Evolutionary conservation across 2,113 vertebrate species (phyloP), one percentile per base, ranked within the genome.

Genomic region (Cavia aperea): DNA sequence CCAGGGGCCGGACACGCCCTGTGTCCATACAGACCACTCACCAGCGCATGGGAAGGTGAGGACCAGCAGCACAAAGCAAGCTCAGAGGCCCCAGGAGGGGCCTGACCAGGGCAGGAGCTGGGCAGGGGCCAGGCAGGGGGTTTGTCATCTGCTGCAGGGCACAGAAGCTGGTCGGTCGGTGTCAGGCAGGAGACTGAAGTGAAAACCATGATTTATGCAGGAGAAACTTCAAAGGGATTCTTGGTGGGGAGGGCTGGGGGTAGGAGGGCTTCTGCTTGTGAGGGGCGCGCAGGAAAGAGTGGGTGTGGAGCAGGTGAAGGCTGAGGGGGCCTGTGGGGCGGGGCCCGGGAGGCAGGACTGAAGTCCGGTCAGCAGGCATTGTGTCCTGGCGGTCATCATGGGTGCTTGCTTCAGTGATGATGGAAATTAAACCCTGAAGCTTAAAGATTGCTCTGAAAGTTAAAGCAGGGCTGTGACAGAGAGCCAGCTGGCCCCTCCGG

Each of bases 241-340:
- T 3, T 4, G 26, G 18, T 46, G 62, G 82, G 46, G 5, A 11
- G 29, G 43, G 54, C 82, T 65, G 19, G 51, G 70, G 19, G n/a
- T 36, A n/a, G 33, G 4, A 54, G 43, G 62, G 31, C 18, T 49
- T 43, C 63, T 66, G 5, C 7, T 2, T 26, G 33, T 2, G 24
- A 73, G 43, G 12, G 36, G 56, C 39, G 2, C 26, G 7, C 62
- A 43, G 63, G 54, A 31, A 21, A 54, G 77, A 43, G 2, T 46
- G 36, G 49, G 13, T 19, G 7, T 15, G 58, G 39, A 39, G 24
- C 13, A 16, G 43, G 46, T 31, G 11, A 31, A 16, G 23, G 14
- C n/a, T 31, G 2, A 26, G 19, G 29, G 58, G 6, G 10, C 9
- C 54, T 2, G 16, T 62, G 39, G 39, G 16, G 0, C 2, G 18